These are phyloP conservation scores for Diabrotica undecimpunctata DNA, from an alignment of 1,140 invertebrate genomes.

Conservation along the genomic window DNA sequence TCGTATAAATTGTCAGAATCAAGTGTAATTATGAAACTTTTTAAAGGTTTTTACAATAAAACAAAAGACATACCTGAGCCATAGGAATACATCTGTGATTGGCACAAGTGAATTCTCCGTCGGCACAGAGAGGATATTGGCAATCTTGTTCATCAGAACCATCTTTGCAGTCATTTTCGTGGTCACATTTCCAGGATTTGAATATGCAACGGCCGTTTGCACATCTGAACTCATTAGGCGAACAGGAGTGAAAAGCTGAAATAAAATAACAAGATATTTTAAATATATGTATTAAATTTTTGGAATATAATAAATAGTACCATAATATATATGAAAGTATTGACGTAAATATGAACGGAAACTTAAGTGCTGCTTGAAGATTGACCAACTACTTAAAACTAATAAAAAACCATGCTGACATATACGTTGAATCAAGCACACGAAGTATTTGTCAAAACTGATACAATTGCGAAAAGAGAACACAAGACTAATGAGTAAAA, in stretches of 20 bases:
- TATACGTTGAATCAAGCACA: too few relatives aligned
- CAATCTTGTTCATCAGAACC: constrained; percentile 91
- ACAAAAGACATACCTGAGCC: constrained; percentile 54
- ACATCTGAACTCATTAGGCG: constrained; percentile 88
- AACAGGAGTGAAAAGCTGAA: constrained; percentile 87
- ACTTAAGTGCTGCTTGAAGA: neutral
- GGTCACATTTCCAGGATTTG: constrained; percentile 91
- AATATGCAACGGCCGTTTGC: constrained; percentile 93
- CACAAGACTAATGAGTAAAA: too few relatives aligned
- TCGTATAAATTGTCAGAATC: too few relatives aligned
- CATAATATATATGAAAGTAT: neutral
- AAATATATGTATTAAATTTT: too few relatives aligned
- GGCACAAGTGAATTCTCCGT: constrained; percentile 90
- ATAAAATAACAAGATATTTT: constrained; percentile 30
- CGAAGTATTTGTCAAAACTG: too few relatives aligned
- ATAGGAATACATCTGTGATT: constrained; percentile 87
- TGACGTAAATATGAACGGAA: neutral
- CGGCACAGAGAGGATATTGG: constrained; percentile 81
- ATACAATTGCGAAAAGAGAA: too few relatives aligned
- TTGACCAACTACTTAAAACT: too few relatives aligned
- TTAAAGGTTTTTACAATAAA: too few relatives aligned
- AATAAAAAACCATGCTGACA: too few relatives aligned
- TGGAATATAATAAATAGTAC: too few relatives aligned
- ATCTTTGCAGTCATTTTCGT: constrained; percentile 94
- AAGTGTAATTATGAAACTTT: too few relatives aligned